Evolutionary conservation across 1,140 invertebrate species (phyloP).

Genomic region (Elysia chlorotica): DNA sequence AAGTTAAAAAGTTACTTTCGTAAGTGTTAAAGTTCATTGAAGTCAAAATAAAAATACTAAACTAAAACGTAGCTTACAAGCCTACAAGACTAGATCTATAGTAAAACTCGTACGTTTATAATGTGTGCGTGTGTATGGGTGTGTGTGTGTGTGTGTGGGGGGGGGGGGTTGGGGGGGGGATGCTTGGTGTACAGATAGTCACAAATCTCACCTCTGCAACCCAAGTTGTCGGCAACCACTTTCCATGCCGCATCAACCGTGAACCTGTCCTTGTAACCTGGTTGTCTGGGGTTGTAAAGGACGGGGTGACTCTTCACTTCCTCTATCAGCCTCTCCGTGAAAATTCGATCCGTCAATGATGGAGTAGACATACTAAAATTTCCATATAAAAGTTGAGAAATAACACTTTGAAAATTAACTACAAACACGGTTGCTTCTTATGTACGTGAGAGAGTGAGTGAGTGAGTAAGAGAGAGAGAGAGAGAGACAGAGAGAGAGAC

Average conservation of each 20-base stretch:
- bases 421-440: neutral
- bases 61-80: no score
- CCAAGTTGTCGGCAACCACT: conserved; percentile 70
- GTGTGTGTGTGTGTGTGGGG: neutral
- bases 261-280: conserved; percentile 72
- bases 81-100: no score
- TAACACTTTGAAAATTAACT: no score
- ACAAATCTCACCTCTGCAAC: conserved; percentile 4
- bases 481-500: no score
- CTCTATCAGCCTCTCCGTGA: neutral
- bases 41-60: no score
- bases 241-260: conserved; percentile 80
- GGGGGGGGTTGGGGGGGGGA: no score
- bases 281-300: conserved; percentile 78
- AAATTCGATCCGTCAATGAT: neutral
- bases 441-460: no score
- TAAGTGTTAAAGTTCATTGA: no score
- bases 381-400: neutral
- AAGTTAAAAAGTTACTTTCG: no score
- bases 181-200: neutral
- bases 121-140: neutral
- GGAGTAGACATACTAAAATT: neutral
- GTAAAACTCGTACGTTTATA: no score
- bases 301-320: conserved; percentile 62
- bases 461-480: no score